Conservation (phyloP, 2,113 vertebrate species). For the Corythoichthys intestinalis region DNA sequence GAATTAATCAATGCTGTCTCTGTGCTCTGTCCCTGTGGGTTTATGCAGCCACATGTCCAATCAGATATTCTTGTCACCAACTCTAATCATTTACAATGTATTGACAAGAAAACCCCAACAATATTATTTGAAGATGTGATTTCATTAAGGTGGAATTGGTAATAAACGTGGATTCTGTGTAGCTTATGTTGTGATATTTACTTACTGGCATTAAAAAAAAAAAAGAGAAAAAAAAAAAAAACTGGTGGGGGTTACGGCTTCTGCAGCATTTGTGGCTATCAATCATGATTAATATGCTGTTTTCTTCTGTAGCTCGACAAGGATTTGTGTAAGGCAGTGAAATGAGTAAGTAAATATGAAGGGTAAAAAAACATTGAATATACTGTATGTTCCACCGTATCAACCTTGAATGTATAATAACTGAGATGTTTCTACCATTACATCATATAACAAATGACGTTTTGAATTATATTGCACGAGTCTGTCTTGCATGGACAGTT, state of each 20-base stretch:
- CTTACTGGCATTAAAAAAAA: constrained; percentile 6
- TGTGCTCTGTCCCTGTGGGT: constrained; percentile 39
- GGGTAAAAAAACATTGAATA: not conserved
- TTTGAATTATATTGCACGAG: not conserved
- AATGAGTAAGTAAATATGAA: not conserved
- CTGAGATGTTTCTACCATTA: constrained; percentile 5
- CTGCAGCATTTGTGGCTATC: constrained; percentile 21
- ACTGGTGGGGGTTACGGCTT: constrained; percentile 11
- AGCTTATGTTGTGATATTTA: constrained; percentile 7
- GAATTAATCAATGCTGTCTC: constrained; percentile 51
- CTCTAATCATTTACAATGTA: constrained; percentile 48
- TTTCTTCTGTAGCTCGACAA: constrained; percentile 29
- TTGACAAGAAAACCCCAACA: constrained; percentile 17
- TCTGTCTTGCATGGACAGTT: not conserved
- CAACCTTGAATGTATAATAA: not conserved
- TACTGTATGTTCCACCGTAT: not conserved
- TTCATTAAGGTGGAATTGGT: not conserved
- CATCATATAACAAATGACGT: constrained; percentile 9
- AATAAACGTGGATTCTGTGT: not conserved
- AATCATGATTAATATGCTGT: constrained; percentile 29
- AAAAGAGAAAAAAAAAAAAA: constrained; percentile 7
- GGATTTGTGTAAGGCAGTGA: constrained; percentile 1
- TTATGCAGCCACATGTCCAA: constrained; percentile 43
- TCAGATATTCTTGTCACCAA: constrained; percentile 39
- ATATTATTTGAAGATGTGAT: constrained; percentile 22